A percentile compares a stretch with the other conserved stretches of the same genome.
Evolutionary conservation across 1,140 invertebrate species (phyloP).

Genomic region (Heliothis virescens): DNA sequence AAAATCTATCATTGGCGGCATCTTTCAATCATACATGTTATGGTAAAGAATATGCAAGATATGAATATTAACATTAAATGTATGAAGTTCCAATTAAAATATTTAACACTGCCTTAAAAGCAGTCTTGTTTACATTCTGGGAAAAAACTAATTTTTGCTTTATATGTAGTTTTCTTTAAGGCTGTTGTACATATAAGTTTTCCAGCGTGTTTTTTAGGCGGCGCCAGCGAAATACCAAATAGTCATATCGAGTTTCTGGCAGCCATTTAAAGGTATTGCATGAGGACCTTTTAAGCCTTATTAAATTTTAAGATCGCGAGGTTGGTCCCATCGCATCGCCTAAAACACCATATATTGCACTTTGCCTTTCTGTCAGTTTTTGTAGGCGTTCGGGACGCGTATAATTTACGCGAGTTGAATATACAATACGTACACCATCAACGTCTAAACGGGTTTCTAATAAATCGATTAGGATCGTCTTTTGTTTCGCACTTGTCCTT

Average conservation of each 20-base stretch:
- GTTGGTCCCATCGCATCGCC: background rate
- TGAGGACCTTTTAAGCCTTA: background rate
- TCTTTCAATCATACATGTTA: too few species aligned
- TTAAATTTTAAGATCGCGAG: constrained; percentile 16
- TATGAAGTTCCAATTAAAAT: constrained; percentile 8
- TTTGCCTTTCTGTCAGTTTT: background rate
- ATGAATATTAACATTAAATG: background rate
- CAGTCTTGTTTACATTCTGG: background rate
- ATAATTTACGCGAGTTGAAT: background rate
- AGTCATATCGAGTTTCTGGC: background rate
- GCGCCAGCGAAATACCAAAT: constrained; percentile 6
- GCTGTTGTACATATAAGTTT: background rate
- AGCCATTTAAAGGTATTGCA: constrained; percentile 9
- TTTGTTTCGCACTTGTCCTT: too few species aligned
- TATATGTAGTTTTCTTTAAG: background rate
- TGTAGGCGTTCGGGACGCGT: background rate
- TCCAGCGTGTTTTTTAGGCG: background rate
- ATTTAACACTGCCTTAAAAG: constrained; percentile 6
- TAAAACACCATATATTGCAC: background rate
- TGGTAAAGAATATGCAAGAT: too few species aligned
- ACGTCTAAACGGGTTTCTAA: background rate
- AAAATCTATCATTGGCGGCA: too few species aligned
- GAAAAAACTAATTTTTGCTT: constrained; percentile 1
- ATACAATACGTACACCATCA: background rate
- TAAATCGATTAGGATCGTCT: too few species aligned